phyloP scores from a whole-genome alignment of 2,797 vertebrate species.

The Mergus octosetaceus region DNA sequence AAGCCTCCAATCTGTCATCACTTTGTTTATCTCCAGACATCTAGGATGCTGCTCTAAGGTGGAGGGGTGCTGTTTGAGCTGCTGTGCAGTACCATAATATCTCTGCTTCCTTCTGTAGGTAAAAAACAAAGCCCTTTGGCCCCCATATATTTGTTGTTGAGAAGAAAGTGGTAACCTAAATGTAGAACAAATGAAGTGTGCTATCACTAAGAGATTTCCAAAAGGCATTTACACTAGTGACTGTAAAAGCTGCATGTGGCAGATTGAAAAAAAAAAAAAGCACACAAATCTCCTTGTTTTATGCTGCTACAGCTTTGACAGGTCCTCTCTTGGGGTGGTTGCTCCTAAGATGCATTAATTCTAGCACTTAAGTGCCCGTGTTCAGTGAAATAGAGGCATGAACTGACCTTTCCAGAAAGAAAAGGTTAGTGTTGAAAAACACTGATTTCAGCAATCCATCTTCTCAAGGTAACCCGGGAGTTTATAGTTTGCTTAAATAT shows the following conservation, averaged over 20 bases:
- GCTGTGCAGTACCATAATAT: background rate
- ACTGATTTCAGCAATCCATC: background rate
- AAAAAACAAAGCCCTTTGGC: background rate
- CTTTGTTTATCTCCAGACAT: background rate
- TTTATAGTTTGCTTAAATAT: constrained; percentile 38
- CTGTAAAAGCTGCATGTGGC: background rate
- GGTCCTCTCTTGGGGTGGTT: background rate
- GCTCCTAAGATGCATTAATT: constrained; percentile 34
- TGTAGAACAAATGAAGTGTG: constrained; percentile 4
- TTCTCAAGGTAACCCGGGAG: constrained; percentile 12
- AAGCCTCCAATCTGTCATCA: background rate
- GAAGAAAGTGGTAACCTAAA: background rate
- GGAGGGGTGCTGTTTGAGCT: background rate
- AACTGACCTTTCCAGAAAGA: constrained; percentile 36
- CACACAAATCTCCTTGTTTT: constrained; percentile 16
- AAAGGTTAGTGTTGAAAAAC: constrained; percentile 38
- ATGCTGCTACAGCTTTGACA: constrained; percentile 5
- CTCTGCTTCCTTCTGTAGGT: background rate
- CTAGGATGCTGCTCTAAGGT: background rate
- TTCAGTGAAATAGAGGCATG: constrained; percentile 12
- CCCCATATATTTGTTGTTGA: background rate
- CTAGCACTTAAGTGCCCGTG: background rate
- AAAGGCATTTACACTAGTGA: background rate
- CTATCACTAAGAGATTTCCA: background rate
- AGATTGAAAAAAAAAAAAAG: constrained; percentile 12